Base-by-base conservation (phyloP, 2,113 vertebrate genomes). In the Castor canadensis region DNA sequence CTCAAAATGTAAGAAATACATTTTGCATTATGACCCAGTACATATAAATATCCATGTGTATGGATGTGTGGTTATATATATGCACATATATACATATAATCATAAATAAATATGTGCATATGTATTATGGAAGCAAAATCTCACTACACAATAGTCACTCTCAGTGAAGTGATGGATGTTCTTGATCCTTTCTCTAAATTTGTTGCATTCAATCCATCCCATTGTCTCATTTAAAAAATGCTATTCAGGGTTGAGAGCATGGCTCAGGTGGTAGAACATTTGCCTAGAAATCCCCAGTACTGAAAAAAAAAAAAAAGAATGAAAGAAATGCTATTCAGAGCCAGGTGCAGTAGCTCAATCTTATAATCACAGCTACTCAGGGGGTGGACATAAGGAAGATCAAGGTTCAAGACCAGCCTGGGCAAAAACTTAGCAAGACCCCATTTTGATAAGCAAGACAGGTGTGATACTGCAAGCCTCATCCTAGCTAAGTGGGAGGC, bases 1-100 rank as follows among this genome's bases (percentile, higher is more conserved):
- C 89, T 94, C 28, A 87, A 94, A 89, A 89, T 66, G 4, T 91
- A 92, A 91, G 30, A 54, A 89, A 81, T 38, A 45, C 16, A 83
- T 72, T 94, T 88, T 93, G 62, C 24, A 71, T 93, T 66, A 80
- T 87, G 28, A 92, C 12, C 9, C 60, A 94, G 26, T 84, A 43
- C 12, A 56, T 13, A 2, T 38, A 1, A 26, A 40, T 80, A 35
- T 43, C 4, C 22, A 4, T 54, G 4, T 89, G 17, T 45, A 43
- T 30, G 56, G 2, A 28, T 43, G 17, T 38, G 19, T 62, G 58
- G 28, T 60, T 26, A 10, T 69, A 2, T 58, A 5, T 71, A 43
- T n/a, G 9, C 60, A 60, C 54, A 32, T 49, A 15, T 12, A 17
- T 49, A 8, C 45, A 13, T 66, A 32, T 32, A 9, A 16, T n/a